Evolutionary conservation across 2,113 vertebrate genomes (phyloP).

Genomic region (Leuciscus idus): DNA sequence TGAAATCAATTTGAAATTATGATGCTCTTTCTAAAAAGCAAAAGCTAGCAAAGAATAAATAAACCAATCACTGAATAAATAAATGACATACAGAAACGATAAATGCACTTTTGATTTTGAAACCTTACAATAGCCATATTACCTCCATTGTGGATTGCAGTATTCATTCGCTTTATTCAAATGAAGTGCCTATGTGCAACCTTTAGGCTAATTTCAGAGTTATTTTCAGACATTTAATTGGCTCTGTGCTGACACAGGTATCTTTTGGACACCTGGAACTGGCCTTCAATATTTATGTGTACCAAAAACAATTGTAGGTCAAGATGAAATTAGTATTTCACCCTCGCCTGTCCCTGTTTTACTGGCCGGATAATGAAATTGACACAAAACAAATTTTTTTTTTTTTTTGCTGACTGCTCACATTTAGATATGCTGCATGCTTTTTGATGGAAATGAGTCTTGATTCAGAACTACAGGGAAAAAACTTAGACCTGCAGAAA

Average conservation of each 20-base stretch:
- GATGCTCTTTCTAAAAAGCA: neutral
- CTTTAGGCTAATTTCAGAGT: neutral
- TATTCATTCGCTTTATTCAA: constrained; percentile 6
- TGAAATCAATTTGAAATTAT: neutral
- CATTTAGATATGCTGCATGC: neutral
- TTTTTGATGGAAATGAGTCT: neutral
- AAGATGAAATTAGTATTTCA: neutral
- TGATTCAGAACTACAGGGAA: neutral
- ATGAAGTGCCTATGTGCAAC: neutral
- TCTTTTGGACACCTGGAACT: neutral
- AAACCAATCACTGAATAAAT: neutral
- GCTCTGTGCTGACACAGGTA: neutral
- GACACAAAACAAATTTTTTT: neutral
- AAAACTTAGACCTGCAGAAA: neutral
- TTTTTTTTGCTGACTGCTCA: constrained; percentile 1
- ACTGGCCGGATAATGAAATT: neutral
- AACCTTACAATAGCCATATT: neutral
- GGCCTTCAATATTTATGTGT: neutral
- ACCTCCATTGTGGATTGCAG: neutral
- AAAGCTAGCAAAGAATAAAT: constrained; percentile 6
- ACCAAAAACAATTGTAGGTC: neutral
- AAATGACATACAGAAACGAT: neutral
- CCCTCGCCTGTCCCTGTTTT: neutral
- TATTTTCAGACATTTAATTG: neutral
- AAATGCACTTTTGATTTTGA: constrained; percentile 18